Percentiles rank a stretch among this genome's conserved stretches.
Evolutionary conservation across 2,888 invertebrate genomes (phyloP).

Genomic region (Dryococelus australis): DNA sequence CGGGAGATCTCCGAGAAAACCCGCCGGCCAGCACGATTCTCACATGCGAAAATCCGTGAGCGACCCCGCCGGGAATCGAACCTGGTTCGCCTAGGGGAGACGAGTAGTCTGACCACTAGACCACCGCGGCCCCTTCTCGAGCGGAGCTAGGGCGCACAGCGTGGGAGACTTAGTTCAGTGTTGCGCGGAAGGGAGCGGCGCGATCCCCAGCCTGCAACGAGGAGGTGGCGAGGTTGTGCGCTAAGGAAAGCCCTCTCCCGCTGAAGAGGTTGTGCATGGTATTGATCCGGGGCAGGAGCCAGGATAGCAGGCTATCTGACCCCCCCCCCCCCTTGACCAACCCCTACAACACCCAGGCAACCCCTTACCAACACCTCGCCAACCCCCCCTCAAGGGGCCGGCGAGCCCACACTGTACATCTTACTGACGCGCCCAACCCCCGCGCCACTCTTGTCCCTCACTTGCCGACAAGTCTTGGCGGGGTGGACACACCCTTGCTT

Average conservation of each 20-base stretch:
- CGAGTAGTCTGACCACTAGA: no score
- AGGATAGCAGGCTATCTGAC: background rate
- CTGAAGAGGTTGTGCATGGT: slow-evolving; percentile 9
- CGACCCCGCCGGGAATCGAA: no score
- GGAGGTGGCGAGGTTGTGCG: background rate
- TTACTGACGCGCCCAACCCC: background rate
- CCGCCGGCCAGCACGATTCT: no score
- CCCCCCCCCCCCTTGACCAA: background rate
- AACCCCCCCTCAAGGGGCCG: background rate
- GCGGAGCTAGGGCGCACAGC: background rate
- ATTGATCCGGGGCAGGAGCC: background rate
- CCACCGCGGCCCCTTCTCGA: no score
- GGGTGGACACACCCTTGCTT: background rate
- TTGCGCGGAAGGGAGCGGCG: background rate
- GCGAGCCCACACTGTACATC: background rate
- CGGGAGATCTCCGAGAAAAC: no score
- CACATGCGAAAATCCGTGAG: no score
- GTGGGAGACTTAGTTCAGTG: background rate
- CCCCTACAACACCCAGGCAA: background rate
- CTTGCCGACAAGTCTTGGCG: slow-evolving; percentile 7
- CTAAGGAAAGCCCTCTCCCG: background rate
- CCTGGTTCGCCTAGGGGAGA: no score
- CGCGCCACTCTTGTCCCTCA: background rate
- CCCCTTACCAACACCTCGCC: no score
- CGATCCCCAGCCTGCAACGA: background rate